Percentiles rank a stretch among this genome's conserved stretches.
These are phyloP conservation scores for Listrodromus nycthemerus DNA, from an alignment of 2,888 invertebrate species.

Conservation along the genomic window DNA sequence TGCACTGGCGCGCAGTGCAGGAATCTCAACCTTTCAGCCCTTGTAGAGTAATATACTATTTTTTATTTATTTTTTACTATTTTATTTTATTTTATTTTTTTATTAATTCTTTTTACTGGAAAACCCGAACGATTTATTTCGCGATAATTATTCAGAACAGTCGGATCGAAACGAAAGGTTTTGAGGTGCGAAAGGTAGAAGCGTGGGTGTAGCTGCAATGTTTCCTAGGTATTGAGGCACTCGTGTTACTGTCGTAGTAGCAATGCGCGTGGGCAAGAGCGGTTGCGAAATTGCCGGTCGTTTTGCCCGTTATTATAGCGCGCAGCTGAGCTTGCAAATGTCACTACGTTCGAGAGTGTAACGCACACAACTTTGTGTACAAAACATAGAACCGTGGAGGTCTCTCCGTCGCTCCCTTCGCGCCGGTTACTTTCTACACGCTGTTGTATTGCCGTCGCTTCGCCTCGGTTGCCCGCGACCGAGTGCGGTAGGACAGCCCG, in stretches of 20 bases:
- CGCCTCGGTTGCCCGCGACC: neutral
- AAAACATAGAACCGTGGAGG: conserved; percentile 16
- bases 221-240: neutral
- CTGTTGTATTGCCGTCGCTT: neutral
- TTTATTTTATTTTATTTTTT: neutral
- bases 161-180: neutral
- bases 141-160: neutral
- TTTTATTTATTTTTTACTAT: neutral
- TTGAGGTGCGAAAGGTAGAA: neutral
- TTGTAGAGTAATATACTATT: too few relatives aligned
- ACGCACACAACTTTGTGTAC: neutral
- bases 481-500: neutral
- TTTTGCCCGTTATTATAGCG: conserved; percentile 25
- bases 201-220: neutral
- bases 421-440: conserved; percentile 46
- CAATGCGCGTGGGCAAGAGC: conserved; percentile 32
- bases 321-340: conserved; percentile 44
- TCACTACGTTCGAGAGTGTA: neutral
- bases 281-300: conserved; percentile 34
- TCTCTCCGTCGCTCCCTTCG: conserved; percentile 17
- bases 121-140: conserved; percentile 3
- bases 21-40: too few relatives aligned
- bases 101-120: neutral
- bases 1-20: too few relatives aligned
- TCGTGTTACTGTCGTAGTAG: conserved; percentile 5